Evolutionary conservation across 2,888 invertebrate species (phyloP).

Genomic region (Papilio gigon): DNA sequence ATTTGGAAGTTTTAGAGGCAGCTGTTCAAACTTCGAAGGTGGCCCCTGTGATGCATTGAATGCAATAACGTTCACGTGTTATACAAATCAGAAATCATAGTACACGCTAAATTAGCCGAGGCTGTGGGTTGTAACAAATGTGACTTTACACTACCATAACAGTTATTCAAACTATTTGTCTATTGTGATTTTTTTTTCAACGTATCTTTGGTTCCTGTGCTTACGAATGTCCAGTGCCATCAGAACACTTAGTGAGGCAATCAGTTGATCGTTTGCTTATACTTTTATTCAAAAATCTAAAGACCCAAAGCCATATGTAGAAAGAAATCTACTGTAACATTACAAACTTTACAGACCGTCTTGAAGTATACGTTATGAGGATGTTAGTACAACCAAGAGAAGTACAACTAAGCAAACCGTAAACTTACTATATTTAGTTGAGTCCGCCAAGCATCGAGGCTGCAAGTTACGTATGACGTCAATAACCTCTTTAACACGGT

Average conservation of each 20-base stretch:
- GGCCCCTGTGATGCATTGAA: not conserved
- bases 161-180: too few species aligned
- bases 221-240: too few species aligned
- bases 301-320: too few species aligned
- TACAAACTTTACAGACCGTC: not conserved
- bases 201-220: too few species aligned
- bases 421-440: not conserved
- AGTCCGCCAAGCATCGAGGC: not conserved
- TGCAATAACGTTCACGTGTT: not conserved
- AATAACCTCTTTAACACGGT: conserved; percentile 34
- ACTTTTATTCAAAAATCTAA: too few species aligned
- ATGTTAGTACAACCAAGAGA: not conserved
- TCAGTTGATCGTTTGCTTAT: too few species aligned
- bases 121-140: too few species aligned
- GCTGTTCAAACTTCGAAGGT: conserved; percentile 9
- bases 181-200: too few species aligned
- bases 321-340: not conserved
- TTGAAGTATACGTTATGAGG: not conserved
- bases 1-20: not conserved
- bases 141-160: not conserved
- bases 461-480: conserved; percentile 17
- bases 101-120: not conserved
- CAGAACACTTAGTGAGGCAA: too few species aligned
- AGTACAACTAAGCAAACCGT: too few species aligned
- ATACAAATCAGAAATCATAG: not conserved